Evolutionary conservation across 1,140 invertebrate species (phyloP).

Genomic region (Latrodectus geometricus): DNA sequence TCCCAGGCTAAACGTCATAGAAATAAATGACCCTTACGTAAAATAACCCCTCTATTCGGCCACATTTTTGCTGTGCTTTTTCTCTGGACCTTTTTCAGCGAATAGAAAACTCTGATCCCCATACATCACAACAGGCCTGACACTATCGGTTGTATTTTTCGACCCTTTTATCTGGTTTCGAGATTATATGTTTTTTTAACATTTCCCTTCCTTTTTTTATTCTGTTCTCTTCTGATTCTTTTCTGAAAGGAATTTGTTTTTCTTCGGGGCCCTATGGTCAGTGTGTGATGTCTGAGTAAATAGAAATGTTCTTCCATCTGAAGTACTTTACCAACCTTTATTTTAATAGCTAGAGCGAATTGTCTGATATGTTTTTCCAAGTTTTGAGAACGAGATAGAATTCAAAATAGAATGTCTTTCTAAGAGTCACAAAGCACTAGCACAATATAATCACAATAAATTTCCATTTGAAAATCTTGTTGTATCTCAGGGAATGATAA

Average conservation of each 20-base stretch:
- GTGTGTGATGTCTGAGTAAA: neutral
- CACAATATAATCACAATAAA: too few relatives aligned
- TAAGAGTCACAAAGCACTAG: too few relatives aligned
- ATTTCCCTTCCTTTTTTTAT: neutral
- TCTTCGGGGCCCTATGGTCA: neutral
- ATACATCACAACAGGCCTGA: conserved; percentile 31
- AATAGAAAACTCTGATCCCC: neutral
- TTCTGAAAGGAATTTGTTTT: conserved; percentile 39
- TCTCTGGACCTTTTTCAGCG: conserved; percentile 24
- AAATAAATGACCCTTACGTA: conserved; percentile 50
- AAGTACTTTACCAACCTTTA: neutral
- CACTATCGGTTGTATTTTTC: conserved; percentile 45
- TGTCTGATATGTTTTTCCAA: neutral
- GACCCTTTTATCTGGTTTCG: conserved; percentile 15
- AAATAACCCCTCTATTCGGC: conserved; percentile 16
- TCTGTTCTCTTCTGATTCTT: neutral
- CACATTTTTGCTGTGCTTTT: conserved; percentile 13
- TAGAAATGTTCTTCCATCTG: neutral
- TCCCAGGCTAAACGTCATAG: neutral
- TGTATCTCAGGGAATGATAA: too few relatives aligned
- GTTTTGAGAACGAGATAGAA: too few relatives aligned
- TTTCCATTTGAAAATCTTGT: too few relatives aligned
- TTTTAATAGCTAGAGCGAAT: neutral
- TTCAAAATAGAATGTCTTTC: too few relatives aligned
- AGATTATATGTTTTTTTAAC: conserved; percentile 1